Percentiles rank a stretch among this genome's conserved stretches.
Conservation (phyloP, 2,797 vertebrate genomes). For the Macrochelys suwanniensis region DNA sequence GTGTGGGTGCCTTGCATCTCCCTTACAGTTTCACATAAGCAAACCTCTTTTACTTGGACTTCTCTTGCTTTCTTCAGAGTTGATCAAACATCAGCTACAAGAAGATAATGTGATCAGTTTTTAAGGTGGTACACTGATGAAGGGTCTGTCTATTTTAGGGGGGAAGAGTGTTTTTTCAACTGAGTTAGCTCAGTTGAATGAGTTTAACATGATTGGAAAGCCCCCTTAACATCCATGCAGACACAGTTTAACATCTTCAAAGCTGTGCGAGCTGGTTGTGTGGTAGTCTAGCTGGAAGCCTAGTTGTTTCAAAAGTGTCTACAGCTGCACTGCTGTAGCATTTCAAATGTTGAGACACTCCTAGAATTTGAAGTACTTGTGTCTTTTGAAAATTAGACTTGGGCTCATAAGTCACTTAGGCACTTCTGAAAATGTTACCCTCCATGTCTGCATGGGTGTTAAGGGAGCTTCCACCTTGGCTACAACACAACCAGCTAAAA, state of each 20-base stretch:
- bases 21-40: neutral
- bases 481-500: rapidly evolving
- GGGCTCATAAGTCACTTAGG: neutral
- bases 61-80: neutral
- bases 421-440: neutral
- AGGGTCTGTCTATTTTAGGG: neutral
- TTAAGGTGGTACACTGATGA: neutral
- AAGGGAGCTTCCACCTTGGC: neutral
- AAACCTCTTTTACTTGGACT: neutral
- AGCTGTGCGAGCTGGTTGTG: neutral
- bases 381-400: neutral
- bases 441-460: too few relatives aligned
- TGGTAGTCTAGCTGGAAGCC: neutral
- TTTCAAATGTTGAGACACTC: neutral
- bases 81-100: neutral
- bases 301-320: neutral
- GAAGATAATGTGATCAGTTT: neutral
- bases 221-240: neutral
- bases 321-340: neutral
- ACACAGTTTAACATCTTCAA: neutral
- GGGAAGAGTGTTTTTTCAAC: neutral
- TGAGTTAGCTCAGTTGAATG: neutral
- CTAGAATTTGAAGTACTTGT: neutral
- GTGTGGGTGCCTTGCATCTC: neutral
- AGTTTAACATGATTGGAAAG: neutral